Evolutionary conservation across 2,888 invertebrate genomes (phyloP), one percentile per base, ranked within the genome.

Genomic region (Asteroscopus sphinx): DNA sequence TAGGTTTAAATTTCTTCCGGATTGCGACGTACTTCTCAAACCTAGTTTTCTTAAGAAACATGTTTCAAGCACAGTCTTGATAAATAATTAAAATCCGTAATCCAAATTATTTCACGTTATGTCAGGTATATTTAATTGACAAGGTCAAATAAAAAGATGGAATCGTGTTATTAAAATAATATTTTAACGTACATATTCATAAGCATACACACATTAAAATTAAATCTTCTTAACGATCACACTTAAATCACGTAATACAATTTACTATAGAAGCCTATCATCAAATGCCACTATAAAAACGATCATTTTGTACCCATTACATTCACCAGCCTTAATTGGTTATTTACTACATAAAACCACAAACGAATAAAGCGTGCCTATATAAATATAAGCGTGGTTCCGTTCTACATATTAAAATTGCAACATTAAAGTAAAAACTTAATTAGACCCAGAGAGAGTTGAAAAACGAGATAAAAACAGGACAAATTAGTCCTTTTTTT

Each of bases 241-340:
- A 32, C 21, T 16, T 37, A 17, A 25, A 12, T 25, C n/a, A 32
- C 21, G 25, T 37, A 17, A 25, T 12, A 30, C n/a, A 26, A 44
- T 55, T 30, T 30, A 48, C 32, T 53, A 32, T 30, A 21, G 36
- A 11, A 30, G 13, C 13, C 1, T 35, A 28, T 11, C 12, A 26
- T 53, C 21, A 6, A 21, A 36, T 17, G 4, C 25, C 26, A 8
- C 9, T 11, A 32, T 42, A 42, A 55, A 33, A 48, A 32, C 16
- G 9, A 32, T 25, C 6, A 47, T 40, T 46, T 54, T 9, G 12
- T 30, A 9, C 37, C 39, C 47, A 39, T 47, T 47, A 47, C n/a
- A 28, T 28, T 12, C 9, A 2, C n/a, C 40, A 13, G 2, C 9
- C 26, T 3, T 28, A 41, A 47, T 28, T 46, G 8, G 17, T 28